Evolutionary conservation across 2,113 vertebrate species (phyloP).

Genomic region (Elachura formosa): DNA sequence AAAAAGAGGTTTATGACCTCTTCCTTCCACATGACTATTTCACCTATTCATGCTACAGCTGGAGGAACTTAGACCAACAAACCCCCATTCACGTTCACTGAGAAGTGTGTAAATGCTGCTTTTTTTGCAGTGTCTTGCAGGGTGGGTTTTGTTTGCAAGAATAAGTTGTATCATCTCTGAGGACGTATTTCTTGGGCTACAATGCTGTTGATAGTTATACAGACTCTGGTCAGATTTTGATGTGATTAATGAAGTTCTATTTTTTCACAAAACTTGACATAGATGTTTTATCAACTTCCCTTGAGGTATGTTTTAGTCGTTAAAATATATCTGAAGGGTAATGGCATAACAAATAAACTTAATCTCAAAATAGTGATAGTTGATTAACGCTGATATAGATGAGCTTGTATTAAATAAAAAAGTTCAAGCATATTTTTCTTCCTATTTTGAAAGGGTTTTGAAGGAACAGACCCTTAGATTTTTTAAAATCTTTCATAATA

Average conservation of each 20-base stretch:
- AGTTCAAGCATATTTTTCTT: conserved; percentile 47
- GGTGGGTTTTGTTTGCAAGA: neutral
- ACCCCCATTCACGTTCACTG: neutral
- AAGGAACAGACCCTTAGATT: conserved; percentile 23
- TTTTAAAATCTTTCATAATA: conserved; percentile 32
- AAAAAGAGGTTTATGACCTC: neutral
- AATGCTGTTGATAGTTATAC: neutral
- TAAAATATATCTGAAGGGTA: neutral
- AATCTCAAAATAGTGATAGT: neutral
- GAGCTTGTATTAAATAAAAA: conserved; percentile 36
- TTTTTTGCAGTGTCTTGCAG: neutral
- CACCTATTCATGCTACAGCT: neutral
- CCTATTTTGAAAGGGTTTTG: conserved; percentile 14
- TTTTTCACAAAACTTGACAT: neutral
- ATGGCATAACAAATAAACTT: neutral
- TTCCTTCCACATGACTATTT: neutral
- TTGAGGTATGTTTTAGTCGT: neutral
- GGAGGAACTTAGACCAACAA: neutral
- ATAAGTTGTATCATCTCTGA: neutral
- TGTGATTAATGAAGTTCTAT: neutral
- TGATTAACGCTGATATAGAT: neutral
- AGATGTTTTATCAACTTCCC: neutral
- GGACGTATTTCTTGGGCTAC: neutral
- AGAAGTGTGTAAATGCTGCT: neutral
- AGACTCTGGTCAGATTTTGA: neutral